phyloP scores from a whole-genome alignment of 2,113 vertebrate genomes.

The Epinephelus moara region DNA sequence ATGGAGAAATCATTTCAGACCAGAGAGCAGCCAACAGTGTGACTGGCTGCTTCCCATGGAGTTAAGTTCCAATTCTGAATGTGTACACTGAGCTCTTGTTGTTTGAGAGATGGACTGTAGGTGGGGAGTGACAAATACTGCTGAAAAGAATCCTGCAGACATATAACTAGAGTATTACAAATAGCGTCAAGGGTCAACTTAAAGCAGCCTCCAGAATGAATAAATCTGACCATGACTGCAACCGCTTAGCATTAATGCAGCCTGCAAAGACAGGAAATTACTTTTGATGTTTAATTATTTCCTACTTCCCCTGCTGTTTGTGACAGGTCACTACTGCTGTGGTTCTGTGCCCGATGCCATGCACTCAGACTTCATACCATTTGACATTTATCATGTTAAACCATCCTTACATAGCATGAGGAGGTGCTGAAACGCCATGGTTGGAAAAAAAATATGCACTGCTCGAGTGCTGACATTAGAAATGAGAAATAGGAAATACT shows the following conservation, averaged over 20 bases:
- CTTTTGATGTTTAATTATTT: constrained; percentile 17
- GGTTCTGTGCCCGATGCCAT: neutral
- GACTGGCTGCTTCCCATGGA: constrained; percentile 34
- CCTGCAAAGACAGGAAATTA: neutral
- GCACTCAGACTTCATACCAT: neutral
- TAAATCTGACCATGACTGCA: neutral
- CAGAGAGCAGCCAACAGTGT: constrained; percentile 23
- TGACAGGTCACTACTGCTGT: neutral
- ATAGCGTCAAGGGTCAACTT: neutral
- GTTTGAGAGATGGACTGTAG: constrained; percentile 12
- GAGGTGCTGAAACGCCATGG: constrained; percentile 3
- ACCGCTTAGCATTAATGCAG: neutral
- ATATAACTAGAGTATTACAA: neutral
- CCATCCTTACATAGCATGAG: neutral
- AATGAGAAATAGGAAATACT: neutral
- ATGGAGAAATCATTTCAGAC: constrained; percentile 3
- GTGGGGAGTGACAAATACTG: constrained; percentile 2
- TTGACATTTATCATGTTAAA: constrained; percentile 8
- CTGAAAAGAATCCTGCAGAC: neutral
- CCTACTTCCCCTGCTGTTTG: neutral
- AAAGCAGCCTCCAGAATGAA: neutral
- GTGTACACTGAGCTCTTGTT: constrained; percentile 23
- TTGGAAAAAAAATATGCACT: neutral
- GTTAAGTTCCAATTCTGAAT: constrained; percentile 44
- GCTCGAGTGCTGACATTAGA: neutral